A percentile compares a stretch with the other conserved stretches of the same genome.
Evolutionary conservation across 2,113 vertebrate species (phyloP).

Genomic region (Dolichallabes microphthalmus): DNA sequence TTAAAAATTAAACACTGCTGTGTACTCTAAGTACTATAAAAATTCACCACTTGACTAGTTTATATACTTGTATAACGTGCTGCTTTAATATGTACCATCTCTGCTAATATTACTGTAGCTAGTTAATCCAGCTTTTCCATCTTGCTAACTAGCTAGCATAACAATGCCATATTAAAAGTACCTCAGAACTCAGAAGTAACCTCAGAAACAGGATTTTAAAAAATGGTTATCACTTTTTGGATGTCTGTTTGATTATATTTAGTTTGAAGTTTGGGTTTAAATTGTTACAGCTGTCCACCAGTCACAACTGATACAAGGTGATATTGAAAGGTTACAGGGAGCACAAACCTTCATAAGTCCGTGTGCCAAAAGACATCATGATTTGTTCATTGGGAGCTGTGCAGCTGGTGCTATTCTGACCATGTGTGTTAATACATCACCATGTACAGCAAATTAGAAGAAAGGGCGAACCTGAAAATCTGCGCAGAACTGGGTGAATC

Average conservation of each 20-base stretch:
- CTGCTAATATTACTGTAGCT: background rate
- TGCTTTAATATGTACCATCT: background rate
- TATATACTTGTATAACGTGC: background rate
- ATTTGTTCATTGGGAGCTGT: too few relatives aligned
- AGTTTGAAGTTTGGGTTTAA: background rate
- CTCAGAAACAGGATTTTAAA: background rate
- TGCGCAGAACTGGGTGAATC: too few relatives aligned
- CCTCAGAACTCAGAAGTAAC: background rate
- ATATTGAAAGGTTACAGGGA: too few relatives aligned
- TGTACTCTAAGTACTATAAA: background rate
- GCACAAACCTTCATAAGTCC: too few relatives aligned
- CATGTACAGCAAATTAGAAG: too few relatives aligned
- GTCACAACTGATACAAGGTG: too few relatives aligned
- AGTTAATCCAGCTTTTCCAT: background rate
- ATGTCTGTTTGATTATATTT: background rate
- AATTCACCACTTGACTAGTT: background rate
- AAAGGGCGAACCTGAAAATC: too few relatives aligned
- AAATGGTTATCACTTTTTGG: background rate
- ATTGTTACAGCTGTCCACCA: too few relatives aligned
- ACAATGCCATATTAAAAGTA: background rate
- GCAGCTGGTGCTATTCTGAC: too few relatives aligned
- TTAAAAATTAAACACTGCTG: background rate
- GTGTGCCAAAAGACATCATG: too few relatives aligned
- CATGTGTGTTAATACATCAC: too few relatives aligned
- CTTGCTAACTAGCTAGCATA: background rate